phyloP scores from a whole-genome alignment of 2,888 invertebrate species.

The Penaeus monodon region DNA sequence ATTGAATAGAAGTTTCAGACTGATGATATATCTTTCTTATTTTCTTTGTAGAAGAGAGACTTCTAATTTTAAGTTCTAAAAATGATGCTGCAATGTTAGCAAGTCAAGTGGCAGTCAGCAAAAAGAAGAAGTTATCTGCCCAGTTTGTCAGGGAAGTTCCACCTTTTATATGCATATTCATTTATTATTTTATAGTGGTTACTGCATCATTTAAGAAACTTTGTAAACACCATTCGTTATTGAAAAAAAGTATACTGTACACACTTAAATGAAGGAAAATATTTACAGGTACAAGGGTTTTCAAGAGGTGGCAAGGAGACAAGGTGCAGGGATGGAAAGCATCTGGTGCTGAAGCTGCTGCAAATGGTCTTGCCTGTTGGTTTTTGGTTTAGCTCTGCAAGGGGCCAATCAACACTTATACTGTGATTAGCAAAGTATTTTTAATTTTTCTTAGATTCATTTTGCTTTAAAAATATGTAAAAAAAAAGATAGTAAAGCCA shows the following conservation, averaged over 20 bases:
- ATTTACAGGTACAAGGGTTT: slow-evolving; percentile 44
- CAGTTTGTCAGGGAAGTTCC: slow-evolving; percentile 46
- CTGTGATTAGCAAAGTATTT: slow-evolving; percentile 25
- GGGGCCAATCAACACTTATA: slow-evolving; percentile 50
- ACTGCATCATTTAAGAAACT: not conserved
- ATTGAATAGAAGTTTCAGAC: not conserved
- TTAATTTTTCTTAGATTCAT: not conserved
- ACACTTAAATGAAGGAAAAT: not conserved
- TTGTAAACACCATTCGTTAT: not conserved
- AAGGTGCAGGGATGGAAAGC: not conserved
- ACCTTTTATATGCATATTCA: too few relatives aligned
- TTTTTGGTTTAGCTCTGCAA: slow-evolving; percentile 49
- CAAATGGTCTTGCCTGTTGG: slow-evolving; percentile 38
- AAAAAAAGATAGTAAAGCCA: too few relatives aligned
- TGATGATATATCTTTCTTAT: not conserved
- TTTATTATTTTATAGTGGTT: not conserved
- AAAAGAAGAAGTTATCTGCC: slow-evolving; percentile 51
- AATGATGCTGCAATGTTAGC: slow-evolving; percentile 48
- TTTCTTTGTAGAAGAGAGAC: slow-evolving; percentile 39
- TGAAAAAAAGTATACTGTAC: not conserved
- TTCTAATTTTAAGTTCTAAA: slow-evolving; percentile 39
- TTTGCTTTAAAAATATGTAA: not conserved
- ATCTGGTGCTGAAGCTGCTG: not conserved
- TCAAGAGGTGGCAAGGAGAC: slow-evolving; percentile 23
- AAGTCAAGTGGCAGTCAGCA: slow-evolving; percentile 35